Percentiles rank a stretch among this genome's conserved stretches.
phyloP scores from a whole-genome alignment of 53 echinoderm and acorn worm genomes.

The Luidia sarsii region DNA sequence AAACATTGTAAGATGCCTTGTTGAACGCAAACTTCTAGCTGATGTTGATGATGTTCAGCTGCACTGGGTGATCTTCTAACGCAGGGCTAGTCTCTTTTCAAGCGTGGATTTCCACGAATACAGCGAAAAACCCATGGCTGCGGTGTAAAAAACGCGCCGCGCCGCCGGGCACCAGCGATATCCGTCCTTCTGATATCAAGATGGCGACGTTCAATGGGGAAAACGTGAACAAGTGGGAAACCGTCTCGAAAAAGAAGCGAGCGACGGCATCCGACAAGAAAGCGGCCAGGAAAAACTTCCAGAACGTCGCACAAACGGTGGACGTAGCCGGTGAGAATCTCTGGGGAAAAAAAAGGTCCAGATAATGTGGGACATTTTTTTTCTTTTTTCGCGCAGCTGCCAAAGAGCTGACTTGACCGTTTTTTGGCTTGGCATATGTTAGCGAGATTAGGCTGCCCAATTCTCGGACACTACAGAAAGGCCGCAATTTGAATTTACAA shows the following conservation, averaged over 20 bases:
- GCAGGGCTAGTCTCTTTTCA: too few relatives aligned
- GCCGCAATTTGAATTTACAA: too few relatives aligned
- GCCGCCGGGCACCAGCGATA: constrained; percentile 13
- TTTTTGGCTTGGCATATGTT: constrained; percentile 15
- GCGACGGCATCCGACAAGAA: constrained; percentile 88
- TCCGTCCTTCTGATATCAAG: constrained; percentile 4
- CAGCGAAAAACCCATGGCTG: too few relatives aligned
- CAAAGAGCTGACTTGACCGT: constrained; percentile 31
- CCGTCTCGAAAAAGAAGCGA: constrained; percentile 88
- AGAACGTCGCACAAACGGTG: constrained; percentile 56
- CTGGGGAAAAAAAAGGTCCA: not conserved
- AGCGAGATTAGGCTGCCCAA: not conserved
- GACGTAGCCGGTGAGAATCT: constrained; percentile 69
- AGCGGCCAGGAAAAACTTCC: constrained; percentile 75
- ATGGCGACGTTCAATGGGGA: constrained; percentile 46
- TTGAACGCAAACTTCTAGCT: not conserved
- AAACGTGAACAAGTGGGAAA: constrained; percentile 80
- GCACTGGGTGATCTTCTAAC: not conserved
- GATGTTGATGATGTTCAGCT: too few relatives aligned
- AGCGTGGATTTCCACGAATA: too few relatives aligned
- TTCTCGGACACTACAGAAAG: constrained; percentile 10
- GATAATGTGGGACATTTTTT: not conserved
- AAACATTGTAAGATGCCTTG: too few relatives aligned
- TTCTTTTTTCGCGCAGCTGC: not conserved
- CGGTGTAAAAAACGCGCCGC: too few relatives aligned